phyloP scores from a whole-genome alignment of 2,888 invertebrate species.

The Aphelenchoides bicaudatus region DNA sequence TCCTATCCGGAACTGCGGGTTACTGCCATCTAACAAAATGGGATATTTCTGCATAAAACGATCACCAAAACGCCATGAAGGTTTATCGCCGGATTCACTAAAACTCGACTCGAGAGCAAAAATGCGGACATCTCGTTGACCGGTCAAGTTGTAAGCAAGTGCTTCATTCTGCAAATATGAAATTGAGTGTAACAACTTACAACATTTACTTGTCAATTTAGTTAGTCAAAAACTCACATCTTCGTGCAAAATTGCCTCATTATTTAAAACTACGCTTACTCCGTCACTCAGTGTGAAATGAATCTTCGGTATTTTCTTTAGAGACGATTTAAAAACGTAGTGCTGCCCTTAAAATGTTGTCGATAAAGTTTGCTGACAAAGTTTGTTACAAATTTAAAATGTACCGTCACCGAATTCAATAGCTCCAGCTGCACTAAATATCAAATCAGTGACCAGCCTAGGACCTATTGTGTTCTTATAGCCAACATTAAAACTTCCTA shows the following conservation, averaged over 20 bases:
- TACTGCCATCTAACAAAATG: not conserved
- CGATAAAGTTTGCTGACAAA: too few species aligned
- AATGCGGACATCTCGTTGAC: constrained; percentile 1
- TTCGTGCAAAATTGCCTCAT: not conserved
- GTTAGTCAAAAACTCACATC: constrained; percentile 8
- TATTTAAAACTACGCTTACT: not conserved
- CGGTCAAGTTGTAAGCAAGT: not conserved
- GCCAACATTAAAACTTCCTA: not conserved
- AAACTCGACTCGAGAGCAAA: constrained; percentile 5
- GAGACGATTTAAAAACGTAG: constrained; percentile 2
- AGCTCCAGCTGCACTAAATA: not conserved
- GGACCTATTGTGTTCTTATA: not conserved
- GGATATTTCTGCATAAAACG: not conserved
- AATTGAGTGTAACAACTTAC: too few species aligned
- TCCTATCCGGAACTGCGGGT: not conserved
- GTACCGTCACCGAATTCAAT: not conserved
- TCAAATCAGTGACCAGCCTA: not conserved
- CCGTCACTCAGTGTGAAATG: not conserved
- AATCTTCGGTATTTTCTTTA: constrained; percentile 3
- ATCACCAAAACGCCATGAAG: not conserved
- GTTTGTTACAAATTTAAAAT: too few species aligned
- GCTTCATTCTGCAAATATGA: not conserved
- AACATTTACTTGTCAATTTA: too few species aligned
- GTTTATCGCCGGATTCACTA: not conserved
- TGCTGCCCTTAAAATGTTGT: too few species aligned